Percentiles rank a stretch among this genome's conserved stretches.
Evolutionary conservation across 2,888 invertebrate species (phyloP).

Genomic region (Eubasilissa splendida): DNA sequence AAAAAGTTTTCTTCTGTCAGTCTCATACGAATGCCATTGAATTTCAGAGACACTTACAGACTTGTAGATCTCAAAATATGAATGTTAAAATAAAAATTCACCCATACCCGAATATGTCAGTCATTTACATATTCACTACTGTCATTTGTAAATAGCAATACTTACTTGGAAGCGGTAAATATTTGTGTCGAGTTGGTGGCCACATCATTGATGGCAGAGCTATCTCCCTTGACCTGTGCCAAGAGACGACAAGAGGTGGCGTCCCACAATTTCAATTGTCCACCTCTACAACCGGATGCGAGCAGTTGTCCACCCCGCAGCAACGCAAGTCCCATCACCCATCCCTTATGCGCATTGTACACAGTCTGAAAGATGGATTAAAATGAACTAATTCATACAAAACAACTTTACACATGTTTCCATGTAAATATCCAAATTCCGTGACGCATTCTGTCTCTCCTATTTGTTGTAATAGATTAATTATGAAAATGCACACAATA

Average conservation of each 20-base stretch:
- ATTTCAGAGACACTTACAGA: too few relatives aligned
- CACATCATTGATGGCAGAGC: conserved; percentile 79
- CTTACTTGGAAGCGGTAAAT: conserved; percentile 90
- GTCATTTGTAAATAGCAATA: conserved; percentile 59
- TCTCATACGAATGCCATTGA: too few relatives aligned
- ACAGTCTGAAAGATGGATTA: conserved; percentile 70
- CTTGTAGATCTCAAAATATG: too few relatives aligned
- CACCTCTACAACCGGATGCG: conserved; percentile 84
- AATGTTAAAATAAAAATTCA: too few relatives aligned
- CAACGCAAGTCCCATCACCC: conserved; percentile 84
- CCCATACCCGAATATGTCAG: too few relatives aligned
- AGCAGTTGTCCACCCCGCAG: conserved; percentile 73
- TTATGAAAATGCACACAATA: too few relatives aligned
- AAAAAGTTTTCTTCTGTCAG: too few relatives aligned
- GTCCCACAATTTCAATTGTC: conserved; percentile 84
- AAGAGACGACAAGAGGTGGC: conserved; percentile 76
- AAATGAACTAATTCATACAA: not conserved
- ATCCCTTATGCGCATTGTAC: conserved; percentile 90
- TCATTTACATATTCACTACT: too few relatives aligned
- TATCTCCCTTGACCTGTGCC: conserved; percentile 80
- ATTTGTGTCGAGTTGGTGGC: conserved; percentile 77
- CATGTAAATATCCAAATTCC: too few relatives aligned
- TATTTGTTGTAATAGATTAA: too few relatives aligned
- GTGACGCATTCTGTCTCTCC: too few relatives aligned
- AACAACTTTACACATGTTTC: too few relatives aligned